Percentiles rank a stretch among this genome's conserved stretches.
Conservation (phyloP, 2,888 invertebrate species). For the Camponotus fellah region DNA sequence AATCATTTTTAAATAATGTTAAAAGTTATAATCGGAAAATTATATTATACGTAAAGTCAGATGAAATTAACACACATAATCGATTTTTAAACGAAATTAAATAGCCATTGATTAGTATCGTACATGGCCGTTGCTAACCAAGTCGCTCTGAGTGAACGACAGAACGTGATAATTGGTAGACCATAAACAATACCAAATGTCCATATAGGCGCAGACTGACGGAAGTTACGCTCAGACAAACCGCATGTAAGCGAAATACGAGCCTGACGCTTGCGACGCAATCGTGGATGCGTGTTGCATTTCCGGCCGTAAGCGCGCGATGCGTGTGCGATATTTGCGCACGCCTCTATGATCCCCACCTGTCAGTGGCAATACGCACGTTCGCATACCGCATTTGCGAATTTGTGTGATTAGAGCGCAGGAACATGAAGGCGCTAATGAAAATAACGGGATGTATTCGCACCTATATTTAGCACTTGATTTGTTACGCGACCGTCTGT, state of each 20-base stretch:
- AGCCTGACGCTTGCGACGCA: conserved; percentile 59
- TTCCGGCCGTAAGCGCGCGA: conserved; percentile 26
- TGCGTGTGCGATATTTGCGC: conserved; percentile 46
- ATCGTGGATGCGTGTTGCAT: conserved; percentile 58
- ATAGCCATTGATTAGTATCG: conserved; percentile 10
- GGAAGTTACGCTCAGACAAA: conserved; percentile 79
- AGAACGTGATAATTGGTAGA: conserved; percentile 63
- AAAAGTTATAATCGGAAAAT: background rate
- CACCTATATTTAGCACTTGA: conserved; percentile 57
- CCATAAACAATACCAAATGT: conserved; percentile 56
- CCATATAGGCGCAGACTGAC: conserved; percentile 50
- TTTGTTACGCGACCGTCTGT: background rate
- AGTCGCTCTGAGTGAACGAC: background rate
- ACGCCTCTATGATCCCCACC: conserved; percentile 48
- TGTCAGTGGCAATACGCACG: conserved; percentile 73
- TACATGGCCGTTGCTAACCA: background rate
- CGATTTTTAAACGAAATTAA: no score
- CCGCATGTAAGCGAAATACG: conserved; percentile 77
- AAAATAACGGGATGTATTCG: conserved; percentile 35
- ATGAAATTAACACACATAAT: background rate
- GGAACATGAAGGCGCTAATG: conserved; percentile 22
- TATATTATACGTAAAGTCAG: background rate
- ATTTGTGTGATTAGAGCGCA: conserved; percentile 7
- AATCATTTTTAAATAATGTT: background rate
- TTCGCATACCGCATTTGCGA: conserved; percentile 1